phyloP scores from a whole-genome alignment of 2,797 vertebrate genomes.

The Simalia tracyae region DNA sequence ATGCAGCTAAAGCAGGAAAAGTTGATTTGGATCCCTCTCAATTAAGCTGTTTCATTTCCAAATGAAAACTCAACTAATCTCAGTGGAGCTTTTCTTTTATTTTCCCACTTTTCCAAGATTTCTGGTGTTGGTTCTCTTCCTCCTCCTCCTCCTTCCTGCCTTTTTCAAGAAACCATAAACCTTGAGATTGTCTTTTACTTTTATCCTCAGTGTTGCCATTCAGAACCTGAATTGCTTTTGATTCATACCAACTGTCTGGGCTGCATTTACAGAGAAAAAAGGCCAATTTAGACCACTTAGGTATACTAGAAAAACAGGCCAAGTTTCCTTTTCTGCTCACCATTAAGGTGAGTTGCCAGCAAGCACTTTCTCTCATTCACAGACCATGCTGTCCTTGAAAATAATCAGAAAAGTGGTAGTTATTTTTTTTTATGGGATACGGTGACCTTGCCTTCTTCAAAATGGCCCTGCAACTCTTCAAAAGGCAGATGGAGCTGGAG shows the following conservation, averaged over 20 bases:
- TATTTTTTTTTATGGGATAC: background rate
- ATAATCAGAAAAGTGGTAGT: background rate
- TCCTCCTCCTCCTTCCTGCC: background rate
- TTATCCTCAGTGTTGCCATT: background rate
- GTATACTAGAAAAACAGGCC: background rate
- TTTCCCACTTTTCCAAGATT: background rate
- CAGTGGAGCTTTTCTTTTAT: background rate
- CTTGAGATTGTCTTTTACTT: background rate
- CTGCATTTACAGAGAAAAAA: background rate
- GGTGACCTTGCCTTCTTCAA: background rate
- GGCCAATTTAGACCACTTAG: background rate
- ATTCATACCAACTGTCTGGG: background rate
- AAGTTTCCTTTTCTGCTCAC: background rate
- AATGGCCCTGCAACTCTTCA: background rate
- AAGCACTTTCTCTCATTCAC: no score
- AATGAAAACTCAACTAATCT: background rate
- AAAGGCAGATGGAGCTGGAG: background rate
- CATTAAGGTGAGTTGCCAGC: background rate
- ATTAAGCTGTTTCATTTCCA: constrained; percentile 8
- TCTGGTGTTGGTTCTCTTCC: background rate
- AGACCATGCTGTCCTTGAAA: background rate
- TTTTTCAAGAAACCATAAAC: background rate
- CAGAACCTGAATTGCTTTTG: background rate
- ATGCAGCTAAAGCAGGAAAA: background rate
- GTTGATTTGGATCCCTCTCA: background rate